Conservation (phyloP, 2,888 invertebrate genomes). For the Pachliopta kotzebuea region DNA sequence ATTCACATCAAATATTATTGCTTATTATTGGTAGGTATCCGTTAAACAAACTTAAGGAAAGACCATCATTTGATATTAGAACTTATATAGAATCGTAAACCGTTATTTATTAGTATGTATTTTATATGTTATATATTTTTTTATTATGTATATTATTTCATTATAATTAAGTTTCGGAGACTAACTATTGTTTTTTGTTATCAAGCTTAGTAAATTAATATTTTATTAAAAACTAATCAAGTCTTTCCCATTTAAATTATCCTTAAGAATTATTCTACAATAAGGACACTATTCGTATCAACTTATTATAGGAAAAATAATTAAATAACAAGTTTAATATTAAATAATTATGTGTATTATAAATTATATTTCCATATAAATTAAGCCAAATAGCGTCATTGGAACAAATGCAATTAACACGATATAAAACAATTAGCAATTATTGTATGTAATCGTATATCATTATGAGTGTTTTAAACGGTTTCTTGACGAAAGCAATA, state of each 20-base stretch:
- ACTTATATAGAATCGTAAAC: neutral
- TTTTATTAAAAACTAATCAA: too few species aligned
- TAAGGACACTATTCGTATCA: too few species aligned
- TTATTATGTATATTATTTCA: too few species aligned
- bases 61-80: neutral
- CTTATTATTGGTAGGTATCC: conserved; percentile 12
- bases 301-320: neutral
- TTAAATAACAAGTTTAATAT: neutral
- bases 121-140: too few species aligned
- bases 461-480: conserved; percentile 49
- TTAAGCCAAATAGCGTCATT: neutral
- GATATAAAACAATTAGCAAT: conserved; percentile 29
- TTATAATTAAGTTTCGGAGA: too few species aligned
- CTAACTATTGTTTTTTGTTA: too few species aligned
- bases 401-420: conserved; percentile 20
- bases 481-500: conserved; percentile 56
- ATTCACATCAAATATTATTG: conserved; percentile 21
- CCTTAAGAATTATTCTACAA: too few species aligned
- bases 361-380: neutral
- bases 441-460: conserved; percentile 36
- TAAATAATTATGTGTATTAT: neutral
- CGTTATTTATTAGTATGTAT: neutral
- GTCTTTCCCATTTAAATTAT: too few species aligned
- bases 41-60: conserved; percentile 2
- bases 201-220: too few species aligned